Evolutionary conservation across 2,113 vertebrate genomes (phyloP).

Genomic region (Shinisaurus crocodilurus): DNA sequence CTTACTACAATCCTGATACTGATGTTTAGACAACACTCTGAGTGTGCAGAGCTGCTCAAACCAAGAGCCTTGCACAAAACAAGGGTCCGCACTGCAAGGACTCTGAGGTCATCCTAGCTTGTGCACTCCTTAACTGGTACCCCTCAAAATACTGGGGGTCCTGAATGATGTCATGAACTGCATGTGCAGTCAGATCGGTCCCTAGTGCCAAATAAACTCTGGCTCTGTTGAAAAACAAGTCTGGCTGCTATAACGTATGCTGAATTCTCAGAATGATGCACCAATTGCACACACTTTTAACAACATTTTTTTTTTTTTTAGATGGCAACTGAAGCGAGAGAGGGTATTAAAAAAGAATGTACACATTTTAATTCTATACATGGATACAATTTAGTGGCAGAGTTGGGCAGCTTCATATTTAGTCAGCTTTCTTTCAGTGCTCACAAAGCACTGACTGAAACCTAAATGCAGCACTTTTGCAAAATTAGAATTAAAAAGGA

Average conservation of each 20-base stretch:
- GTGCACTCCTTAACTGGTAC: not conserved
- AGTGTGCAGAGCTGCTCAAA: not conserved
- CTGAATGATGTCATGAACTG: not conserved
- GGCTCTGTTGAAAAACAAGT: not conserved
- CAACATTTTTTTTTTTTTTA: slow-evolving; percentile 48
- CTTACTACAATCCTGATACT: not conserved
- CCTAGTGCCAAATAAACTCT: not conserved
- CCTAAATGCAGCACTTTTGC: slow-evolving; percentile 31
- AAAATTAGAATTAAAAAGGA: slow-evolving; percentile 31
- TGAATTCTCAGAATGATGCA: not conserved
- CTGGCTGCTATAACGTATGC: not conserved
- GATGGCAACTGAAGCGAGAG: slow-evolving; percentile 18
- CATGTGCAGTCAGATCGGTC: not conserved
- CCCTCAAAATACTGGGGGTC: not conserved
- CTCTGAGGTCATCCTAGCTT: too few species aligned
- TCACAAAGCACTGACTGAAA: not conserved
- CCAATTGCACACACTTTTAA: slow-evolving; percentile 26
- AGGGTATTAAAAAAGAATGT: not conserved
- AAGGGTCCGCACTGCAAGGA: not conserved
- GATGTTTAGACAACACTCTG: not conserved
- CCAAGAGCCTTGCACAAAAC: too few species aligned
- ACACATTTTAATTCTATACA: not conserved
- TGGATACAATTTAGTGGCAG: slow-evolving; percentile 16
- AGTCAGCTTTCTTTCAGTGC: not conserved
- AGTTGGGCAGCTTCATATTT: slow-evolving; percentile 29